These are phyloP conservation scores for Ladona fulva DNA, from an alignment of 1,140 invertebrate species.

Conservation along the genomic window DNA sequence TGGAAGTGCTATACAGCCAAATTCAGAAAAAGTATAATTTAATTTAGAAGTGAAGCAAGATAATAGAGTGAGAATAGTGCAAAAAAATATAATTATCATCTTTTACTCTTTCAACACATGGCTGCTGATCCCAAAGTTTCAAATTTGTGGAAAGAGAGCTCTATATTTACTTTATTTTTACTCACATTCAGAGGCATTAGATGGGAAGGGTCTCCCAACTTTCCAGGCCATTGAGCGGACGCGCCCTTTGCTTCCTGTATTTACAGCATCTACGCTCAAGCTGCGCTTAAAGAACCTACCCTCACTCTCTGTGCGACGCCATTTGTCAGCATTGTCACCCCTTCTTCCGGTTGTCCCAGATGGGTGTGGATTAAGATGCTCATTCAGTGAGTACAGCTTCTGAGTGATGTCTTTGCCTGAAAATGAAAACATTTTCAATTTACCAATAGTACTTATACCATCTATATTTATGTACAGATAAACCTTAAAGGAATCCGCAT, in stretches of 20 bases:
- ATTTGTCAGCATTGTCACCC: constrained; percentile 32
- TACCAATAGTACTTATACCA: background rate
- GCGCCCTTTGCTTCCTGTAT: constrained; percentile 60
- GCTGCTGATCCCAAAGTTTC: too few relatives aligned
- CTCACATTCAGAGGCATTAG: background rate
- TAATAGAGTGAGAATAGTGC: too few relatives aligned
- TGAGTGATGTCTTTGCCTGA: constrained; percentile 73
- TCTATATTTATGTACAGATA: background rate
- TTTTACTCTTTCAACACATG: too few relatives aligned
- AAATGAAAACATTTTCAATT: too few relatives aligned
- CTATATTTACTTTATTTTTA: background rate
- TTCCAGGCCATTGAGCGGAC: constrained; percentile 56
- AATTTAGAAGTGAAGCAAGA: too few relatives aligned
- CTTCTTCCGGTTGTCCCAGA: constrained; percentile 40
- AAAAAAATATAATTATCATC: too few relatives aligned
- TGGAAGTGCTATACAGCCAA: too few relatives aligned
- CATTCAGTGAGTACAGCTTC: constrained; percentile 73
- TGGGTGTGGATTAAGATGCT: constrained; percentile 41
- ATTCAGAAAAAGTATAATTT: too few relatives aligned
- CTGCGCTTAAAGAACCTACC: constrained; percentile 46
- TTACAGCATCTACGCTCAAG: constrained; percentile 66
- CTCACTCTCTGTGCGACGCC: constrained; percentile 29
- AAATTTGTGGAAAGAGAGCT: too few relatives aligned
- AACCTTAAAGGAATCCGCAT: background rate
- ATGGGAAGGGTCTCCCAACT: background rate